A percentile compares a stretch with the other conserved stretches of the same genome.
These are phyloP conservation scores for Columba livia DNA, from an alignment of 2,113 vertebrate genomes.

Conservation along the genomic window DNA sequence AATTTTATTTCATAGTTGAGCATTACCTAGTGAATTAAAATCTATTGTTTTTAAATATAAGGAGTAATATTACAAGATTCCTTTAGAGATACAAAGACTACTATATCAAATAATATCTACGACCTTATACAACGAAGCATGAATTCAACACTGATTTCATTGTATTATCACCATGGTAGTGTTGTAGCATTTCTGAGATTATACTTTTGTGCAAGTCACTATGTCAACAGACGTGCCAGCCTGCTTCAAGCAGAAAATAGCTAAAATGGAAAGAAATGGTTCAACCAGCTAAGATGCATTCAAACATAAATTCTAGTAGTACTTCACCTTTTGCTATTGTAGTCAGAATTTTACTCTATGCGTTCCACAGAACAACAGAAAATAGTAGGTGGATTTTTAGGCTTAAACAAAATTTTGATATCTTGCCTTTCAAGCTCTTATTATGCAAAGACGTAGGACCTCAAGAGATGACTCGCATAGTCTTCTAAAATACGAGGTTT, in stretches of 20 bases:
- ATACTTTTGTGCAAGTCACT: not conserved
- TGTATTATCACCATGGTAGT: not conserved
- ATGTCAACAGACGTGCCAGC: not conserved
- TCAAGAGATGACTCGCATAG: not conserved
- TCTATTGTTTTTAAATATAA: not conserved
- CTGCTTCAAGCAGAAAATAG: not conserved
- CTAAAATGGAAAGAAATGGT: not conserved
- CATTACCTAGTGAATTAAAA: not conserved
- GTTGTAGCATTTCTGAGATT: conserved; percentile 7
- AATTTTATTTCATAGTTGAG: not conserved
- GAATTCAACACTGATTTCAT: not conserved
- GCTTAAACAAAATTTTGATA: not conserved
- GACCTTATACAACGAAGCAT: not conserved
- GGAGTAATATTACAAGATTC: not conserved
- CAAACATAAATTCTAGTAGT: not conserved
- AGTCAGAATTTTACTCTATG: not conserved
- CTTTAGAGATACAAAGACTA: not conserved
- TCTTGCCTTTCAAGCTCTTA: not conserved
- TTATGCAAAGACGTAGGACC: not conserved
- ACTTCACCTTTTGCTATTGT: not conserved
- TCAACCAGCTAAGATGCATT: not conserved
- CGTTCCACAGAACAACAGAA: not conserved
- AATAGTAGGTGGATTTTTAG: rapidly evolving
- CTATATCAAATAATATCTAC: not conserved
- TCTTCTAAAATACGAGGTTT: not conserved